phyloP scores from a whole-genome alignment of 1,140 invertebrate genomes.

The Drosophila tristis region DNA sequence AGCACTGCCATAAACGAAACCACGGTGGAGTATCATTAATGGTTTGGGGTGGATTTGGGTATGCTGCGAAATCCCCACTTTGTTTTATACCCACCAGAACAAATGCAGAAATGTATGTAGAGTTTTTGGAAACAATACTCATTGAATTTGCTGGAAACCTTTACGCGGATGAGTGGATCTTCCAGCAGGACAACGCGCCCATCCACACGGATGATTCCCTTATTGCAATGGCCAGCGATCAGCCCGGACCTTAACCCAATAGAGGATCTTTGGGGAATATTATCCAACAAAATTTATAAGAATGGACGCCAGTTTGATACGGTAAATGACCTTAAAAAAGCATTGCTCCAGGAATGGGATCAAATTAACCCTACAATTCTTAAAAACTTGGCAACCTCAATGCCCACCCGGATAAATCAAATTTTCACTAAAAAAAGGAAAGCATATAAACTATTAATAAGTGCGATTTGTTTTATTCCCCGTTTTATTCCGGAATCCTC shows the following conservation, averaged over 20 bases:
- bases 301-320: too few species aligned
- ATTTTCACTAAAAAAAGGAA: too few species aligned
- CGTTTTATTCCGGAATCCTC: too few species aligned
- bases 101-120: constrained; percentile 6
- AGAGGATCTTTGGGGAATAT: too few species aligned
- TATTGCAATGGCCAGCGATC: neutral
- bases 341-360: too few species aligned
- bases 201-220: neutral
- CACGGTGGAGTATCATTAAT: constrained; percentile 13
- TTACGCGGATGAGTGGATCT: constrained; percentile 11
- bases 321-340: too few species aligned
- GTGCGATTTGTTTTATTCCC: too few species aligned
- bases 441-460: too few species aligned
- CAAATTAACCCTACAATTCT: too few species aligned
- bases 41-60: constrained; percentile 93
- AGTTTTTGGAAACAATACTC: neutral
- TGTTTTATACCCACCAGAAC: constrained; percentile 67
- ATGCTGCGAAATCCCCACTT: constrained; percentile 88
- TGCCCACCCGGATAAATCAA: too few species aligned
- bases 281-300: too few species aligned
- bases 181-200: constrained; percentile 17
- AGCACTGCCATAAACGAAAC: neutral
- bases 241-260: neutral
- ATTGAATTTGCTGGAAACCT: constrained; percentile 12
- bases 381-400: too few species aligned